phyloP scores from a whole-genome alignment of 2,113 vertebrate genomes.

The Alethe castanea region DNA sequence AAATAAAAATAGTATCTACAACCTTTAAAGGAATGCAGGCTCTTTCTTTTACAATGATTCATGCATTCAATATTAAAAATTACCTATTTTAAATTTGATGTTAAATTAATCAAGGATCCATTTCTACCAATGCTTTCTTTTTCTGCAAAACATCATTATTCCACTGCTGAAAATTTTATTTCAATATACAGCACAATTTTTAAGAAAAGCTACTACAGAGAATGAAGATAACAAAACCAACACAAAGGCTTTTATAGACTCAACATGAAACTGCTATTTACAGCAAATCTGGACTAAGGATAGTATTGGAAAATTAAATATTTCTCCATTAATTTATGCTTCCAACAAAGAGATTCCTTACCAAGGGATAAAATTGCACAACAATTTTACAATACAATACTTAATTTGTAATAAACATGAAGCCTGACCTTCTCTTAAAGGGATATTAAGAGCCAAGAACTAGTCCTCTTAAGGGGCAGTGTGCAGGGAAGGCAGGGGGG shows the following conservation, averaged over 20 bases:
- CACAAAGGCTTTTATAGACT: background rate
- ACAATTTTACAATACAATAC: background rate
- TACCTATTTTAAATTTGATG: background rate
- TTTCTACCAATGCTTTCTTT: background rate
- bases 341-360: background rate
- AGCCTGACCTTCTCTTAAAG: background rate
- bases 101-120: background rate
- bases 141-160: background rate
- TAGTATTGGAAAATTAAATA: background rate
- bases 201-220: background rate
- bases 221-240: background rate
- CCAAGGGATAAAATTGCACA: background rate
- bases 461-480: background rate
- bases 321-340: background rate
- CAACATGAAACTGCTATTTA: background rate
- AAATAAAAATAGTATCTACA: background rate
- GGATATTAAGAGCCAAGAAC: background rate
- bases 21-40: background rate
- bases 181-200: background rate
- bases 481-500: accelerated
- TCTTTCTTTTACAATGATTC: background rate
- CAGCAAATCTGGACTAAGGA: background rate
- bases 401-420: background rate
- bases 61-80: background rate
- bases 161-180: background rate